Base-by-base conservation (phyloP, 2,888 invertebrate species). In the Frankliniella intonsa region DNA sequence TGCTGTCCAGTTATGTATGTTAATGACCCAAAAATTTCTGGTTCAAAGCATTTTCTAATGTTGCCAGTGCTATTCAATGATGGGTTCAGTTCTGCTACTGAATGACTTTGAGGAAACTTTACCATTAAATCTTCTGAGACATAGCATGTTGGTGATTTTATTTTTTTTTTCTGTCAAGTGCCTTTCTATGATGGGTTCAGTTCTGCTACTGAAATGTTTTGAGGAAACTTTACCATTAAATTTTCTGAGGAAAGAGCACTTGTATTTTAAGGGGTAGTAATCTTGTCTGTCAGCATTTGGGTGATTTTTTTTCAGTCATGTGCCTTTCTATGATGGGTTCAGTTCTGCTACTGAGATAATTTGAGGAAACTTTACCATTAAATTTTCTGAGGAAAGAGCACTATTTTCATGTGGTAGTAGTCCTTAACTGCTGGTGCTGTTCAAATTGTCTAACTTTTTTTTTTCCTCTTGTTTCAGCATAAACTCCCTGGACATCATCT, bases 311-410 rank as follows among this genome's bases (percentile, higher is more conserved):
- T 38, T 38, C 38, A 38, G 38, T 38, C 3, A 38, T 5, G 38
- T 38, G 38, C 38, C 38, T 25, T 22, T 5, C 25, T 12, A 25
- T 76, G 69, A 76, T 76, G 69, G 25, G 22, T 76, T 25, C 69
- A 76, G 69, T 76, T 76, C 69, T 76, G 69, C 69, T 76, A 22
- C 69, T 76, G 69, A 76, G 12, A 76, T 38, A 11, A 25, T 9
- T 76, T 76, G 69, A 76, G 12, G 69, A 76, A 76, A 76, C 25
- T 22, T 11, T 76, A 76, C 69, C 69, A 10, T 55, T 14, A 25
- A 11, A 76, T 10, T 25, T 25, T 10, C 69, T 76, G 69, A 76
- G 69, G 11, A 25, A 25, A 76, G 17, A 55, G 17, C 55, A 55
- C 55, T 55, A 55, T 1, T 62, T n/a, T n/a, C n/a, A n/a, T 17